Evolutionary conservation across 92 coral and sea anemone species (phyloP), one percentile per base, ranked within the genome.

Genomic region (Porites rus): DNA sequence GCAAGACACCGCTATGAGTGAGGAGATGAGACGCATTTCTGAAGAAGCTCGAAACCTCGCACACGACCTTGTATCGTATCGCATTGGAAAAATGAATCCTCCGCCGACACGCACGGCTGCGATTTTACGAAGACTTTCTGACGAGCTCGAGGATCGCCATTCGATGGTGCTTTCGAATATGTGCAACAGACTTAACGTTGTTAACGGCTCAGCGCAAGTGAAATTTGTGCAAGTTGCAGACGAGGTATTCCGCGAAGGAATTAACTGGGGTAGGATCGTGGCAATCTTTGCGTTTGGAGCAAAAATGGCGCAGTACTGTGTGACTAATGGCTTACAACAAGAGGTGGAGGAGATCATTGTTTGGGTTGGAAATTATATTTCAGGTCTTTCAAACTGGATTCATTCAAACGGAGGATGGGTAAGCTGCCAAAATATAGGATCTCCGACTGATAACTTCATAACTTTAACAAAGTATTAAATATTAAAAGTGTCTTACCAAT

Each of bases 261-360:
- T 93, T 50, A 94, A 94, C 91, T 94, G 98, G 98, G 98, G 98
- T 13, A 72, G 98, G 65, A 94, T 94, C 61, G 98, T 94, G 54
- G 98, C 98, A 7, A 65, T 94, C 18, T 94, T 87, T 71, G 92
- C 98, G 5, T 94, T 94, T 72, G 98, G 94, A 17, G 96, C 93
- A 22, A 88, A 88, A 71, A 83, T 95, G 25, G 96, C 98, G 11
- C 88, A 90, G 81, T 85, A 90, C 74, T 90, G 93, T 51, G 77
- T 74, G 69, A 78, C 91, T 17, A 90, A 87, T 20, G 96, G 98
- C 6, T 73, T 89, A 80, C 88, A 92, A 9, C 86, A 88, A 20
- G 83, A 88, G 54, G 96, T 81, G 10, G 92, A 88, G 1, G 94
- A 95, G 22, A 66, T 95, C 12, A 80, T 81, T 53, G 79, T 78